Conservation (phyloP, 1,140 invertebrate genomes). For the Leptopilina clavipes region DNA sequence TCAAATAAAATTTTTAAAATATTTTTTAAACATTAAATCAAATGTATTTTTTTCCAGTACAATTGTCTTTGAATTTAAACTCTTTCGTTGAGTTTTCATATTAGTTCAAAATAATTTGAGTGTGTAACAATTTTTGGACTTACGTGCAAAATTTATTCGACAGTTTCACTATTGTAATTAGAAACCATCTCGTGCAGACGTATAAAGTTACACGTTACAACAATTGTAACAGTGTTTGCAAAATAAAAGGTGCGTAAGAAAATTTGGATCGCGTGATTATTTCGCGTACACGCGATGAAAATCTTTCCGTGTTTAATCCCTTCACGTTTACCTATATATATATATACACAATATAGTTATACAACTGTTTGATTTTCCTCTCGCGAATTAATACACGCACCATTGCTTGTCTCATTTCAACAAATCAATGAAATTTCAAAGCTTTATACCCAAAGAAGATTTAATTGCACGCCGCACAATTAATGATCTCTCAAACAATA, state of each 20-base stretch:
- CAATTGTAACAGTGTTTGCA: background rate
- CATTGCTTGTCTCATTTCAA: background rate
- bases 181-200: background rate
- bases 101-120: no score
- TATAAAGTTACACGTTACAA: background rate
- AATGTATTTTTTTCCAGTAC: no score
- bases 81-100: no score
- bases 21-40: no score
- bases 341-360: no score
- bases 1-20: no score
- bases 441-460: no score
- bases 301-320: background rate
- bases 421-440: background rate
- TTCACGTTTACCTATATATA: no score
- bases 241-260: conserved; percentile 3
- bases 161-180: conserved; percentile 6
- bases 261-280: conserved; percentile 21
- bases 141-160: conserved; percentile 6
- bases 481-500: no score
- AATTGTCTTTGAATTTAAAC: no score
- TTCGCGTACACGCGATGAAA: background rate
- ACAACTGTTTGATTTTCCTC: conserved; percentile 9
- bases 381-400: background rate
- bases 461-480: no score
- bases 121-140: no score